phyloP scores from a whole-genome alignment of 2,113 vertebrate species.

The Sander lucioperca region DNA sequence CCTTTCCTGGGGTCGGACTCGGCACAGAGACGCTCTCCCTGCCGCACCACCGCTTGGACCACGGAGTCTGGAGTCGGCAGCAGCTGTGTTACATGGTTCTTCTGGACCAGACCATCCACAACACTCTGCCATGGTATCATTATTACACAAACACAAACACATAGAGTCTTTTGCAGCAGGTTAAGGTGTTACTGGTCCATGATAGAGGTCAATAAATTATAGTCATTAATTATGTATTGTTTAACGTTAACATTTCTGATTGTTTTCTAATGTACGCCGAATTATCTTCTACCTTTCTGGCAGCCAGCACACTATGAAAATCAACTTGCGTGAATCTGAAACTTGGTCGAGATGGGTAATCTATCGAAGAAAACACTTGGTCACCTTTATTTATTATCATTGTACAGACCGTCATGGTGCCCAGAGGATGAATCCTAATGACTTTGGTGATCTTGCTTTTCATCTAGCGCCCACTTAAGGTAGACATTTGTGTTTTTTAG shows the following conservation, averaged over 20 bases:
- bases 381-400: background rate
- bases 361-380: background rate
- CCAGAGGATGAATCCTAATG: background rate
- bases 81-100: conserved; percentile 82
- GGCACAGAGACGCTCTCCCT: conserved; percentile 55
- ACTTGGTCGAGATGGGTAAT: background rate
- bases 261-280: background rate
- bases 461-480: background rate
- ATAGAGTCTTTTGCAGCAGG: background rate
- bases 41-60: conserved; percentile 83
- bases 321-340: background rate
- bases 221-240: background rate
- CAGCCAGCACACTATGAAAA: background rate
- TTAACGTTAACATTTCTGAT: background rate
- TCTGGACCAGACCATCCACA: conserved; percentile 80
- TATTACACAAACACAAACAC: conserved; percentile 17
- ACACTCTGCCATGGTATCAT: conserved; percentile 71
- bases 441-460: background rate
- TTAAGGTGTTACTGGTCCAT: background rate
- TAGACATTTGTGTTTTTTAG: background rate
- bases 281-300: background rate
- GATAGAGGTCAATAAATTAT: background rate
- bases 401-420: background rate
- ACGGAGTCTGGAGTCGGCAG: conserved; percentile 74
- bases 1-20: conserved; percentile 83